A percentile compares a stretch with the other conserved stretches of the same genome.
These are phyloP conservation scores for Centropristis striata DNA, from an alignment of 2,113 vertebrate genomes.

Conservation along the genomic window DNA sequence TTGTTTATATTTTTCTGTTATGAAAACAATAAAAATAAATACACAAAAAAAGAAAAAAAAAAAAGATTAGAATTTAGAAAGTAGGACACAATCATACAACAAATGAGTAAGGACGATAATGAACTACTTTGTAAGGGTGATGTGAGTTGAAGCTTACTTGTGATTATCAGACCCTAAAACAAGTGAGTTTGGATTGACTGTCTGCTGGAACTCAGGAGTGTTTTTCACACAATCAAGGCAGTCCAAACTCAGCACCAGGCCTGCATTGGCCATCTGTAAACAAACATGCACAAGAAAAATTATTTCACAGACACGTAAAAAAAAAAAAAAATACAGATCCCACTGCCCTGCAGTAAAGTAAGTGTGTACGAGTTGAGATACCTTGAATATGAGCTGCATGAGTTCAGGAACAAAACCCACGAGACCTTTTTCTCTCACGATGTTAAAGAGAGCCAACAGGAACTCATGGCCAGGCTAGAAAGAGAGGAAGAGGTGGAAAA, in stretches of 20 bases:
- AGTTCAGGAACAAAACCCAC: constrained; percentile 83
- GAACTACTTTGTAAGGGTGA: neutral
- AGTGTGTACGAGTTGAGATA: constrained; percentile 62
- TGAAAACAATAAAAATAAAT: no score
- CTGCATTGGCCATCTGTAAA: constrained; percentile 86
- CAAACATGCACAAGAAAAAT: constrained; percentile 15
- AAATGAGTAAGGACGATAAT: neutral
- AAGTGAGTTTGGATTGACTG: constrained; percentile 78
- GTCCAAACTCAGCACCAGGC: constrained; percentile 85
- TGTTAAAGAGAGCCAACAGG: constrained; percentile 89
- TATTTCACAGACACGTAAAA: neutral
- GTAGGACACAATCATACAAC: neutral
- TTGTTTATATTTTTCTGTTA: no score
- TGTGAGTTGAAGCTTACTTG: constrained; percentile 79
- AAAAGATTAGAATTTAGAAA: neutral
- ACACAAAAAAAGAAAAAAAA: no score
- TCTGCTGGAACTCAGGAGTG: constrained; percentile 84
- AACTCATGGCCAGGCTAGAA: constrained; percentile 87
- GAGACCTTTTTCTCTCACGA: constrained; percentile 85
- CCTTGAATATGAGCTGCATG: constrained; percentile 88
- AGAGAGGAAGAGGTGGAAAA: constrained; percentile 11
- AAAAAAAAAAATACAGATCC: neutral
- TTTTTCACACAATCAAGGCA: constrained; percentile 86
- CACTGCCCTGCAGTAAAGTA: neutral
- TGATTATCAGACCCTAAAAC: constrained; percentile 80